Evolutionary conservation across 2,113 vertebrate genomes (phyloP).

Genomic region (Oplegnathus fasciatus): DNA sequence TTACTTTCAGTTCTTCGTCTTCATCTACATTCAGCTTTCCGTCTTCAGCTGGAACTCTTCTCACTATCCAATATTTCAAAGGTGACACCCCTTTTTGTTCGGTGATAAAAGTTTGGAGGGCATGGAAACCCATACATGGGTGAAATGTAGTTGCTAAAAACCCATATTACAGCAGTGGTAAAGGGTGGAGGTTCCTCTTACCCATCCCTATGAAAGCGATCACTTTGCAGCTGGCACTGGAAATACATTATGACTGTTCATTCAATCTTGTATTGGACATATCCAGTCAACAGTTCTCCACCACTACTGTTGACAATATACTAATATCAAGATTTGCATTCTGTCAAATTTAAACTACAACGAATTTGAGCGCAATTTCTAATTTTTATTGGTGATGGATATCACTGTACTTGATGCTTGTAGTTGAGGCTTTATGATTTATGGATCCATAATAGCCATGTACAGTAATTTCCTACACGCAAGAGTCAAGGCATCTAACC

Average conservation of each 20-base stretch:
- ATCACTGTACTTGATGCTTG: not conserved
- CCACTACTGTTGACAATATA: constrained; percentile 32
- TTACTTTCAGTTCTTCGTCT: constrained; percentile 52
- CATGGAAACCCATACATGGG: constrained; percentile 69
- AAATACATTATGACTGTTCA: constrained; percentile 75
- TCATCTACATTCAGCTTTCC: not conserved
- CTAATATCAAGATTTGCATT: constrained; percentile 8
- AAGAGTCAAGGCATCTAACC: constrained; percentile 16
- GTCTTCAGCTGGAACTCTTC: constrained; percentile 36
- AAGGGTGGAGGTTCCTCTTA: constrained; percentile 64
- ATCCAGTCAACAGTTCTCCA: constrained; percentile 46
- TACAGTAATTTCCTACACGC: not conserved
- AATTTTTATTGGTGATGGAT: not conserved
- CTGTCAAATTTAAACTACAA: not conserved
- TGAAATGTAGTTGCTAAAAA: constrained; percentile 67
- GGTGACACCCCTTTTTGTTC: constrained; percentile 73
- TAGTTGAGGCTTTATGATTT: constrained; percentile 16
- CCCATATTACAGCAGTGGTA: constrained; percentile 52
- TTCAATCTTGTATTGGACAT: constrained; percentile 59
- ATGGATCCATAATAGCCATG: constrained; percentile 28
- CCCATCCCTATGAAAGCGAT: constrained; percentile 74
- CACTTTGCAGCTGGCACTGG: constrained; percentile 64
- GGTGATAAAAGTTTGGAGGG: constrained; percentile 66
- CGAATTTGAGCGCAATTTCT: no score
- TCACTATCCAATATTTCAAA: constrained; percentile 48